Conservation (phyloP, 1,140 invertebrate species). For the Oedothorax gibbosus region DNA sequence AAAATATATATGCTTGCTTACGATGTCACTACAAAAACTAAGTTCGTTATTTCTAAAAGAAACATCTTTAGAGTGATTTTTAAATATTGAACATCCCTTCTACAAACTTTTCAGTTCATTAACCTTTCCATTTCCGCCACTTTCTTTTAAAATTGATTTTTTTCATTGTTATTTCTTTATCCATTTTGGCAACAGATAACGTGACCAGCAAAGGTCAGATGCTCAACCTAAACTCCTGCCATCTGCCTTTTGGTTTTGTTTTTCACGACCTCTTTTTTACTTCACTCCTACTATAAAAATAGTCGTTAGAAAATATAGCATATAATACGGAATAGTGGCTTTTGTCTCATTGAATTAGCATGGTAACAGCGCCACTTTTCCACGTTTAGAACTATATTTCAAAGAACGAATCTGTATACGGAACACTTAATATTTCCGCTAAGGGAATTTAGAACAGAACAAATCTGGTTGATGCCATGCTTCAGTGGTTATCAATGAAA, state of each 20-base stretch:
- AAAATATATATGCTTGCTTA: no score
- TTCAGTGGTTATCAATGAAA: constrained; percentile 8
- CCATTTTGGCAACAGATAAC: no score
- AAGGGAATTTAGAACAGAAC: constrained; percentile 4
- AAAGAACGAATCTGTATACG: no score
- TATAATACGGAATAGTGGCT: no score
- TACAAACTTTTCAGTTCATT: background rate
- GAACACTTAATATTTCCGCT: background rate
- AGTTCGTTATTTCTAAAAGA: no score
- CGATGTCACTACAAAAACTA: no score
- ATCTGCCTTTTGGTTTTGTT: background rate
- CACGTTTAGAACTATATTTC: no score
- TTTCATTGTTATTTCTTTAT: background rate
- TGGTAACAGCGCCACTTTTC: no score
- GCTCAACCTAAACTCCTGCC: background rate
- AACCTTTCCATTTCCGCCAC: background rate
- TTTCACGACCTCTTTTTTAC: constrained; percentile 9
- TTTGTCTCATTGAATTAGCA: no score
- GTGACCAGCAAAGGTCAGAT: no score
- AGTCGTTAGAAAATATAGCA: no score
- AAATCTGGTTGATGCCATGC: background rate
- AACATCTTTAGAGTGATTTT: background rate
- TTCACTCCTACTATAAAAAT: no score
- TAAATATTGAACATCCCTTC: background rate
- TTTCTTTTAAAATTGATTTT: constrained; percentile 21